Conservation (phyloP, 2,113 vertebrate genomes). For the Sander vitreus region DNA sequence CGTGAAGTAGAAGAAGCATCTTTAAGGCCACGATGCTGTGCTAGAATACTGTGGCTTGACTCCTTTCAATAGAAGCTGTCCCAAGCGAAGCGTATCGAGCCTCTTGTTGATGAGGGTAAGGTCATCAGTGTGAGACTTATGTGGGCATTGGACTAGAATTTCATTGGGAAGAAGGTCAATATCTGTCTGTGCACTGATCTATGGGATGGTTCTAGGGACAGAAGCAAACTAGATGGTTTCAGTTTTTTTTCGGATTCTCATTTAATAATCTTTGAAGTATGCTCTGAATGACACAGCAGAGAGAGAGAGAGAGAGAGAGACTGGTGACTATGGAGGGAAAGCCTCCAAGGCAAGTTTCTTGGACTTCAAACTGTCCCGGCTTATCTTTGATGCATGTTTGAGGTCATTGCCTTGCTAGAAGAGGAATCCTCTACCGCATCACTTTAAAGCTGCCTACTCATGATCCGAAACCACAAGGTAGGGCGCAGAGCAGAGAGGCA, state of each 20-base stretch:
- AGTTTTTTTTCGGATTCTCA: conserved; percentile 1
- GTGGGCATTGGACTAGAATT: background rate
- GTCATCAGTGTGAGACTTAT: background rate
- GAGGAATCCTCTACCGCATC: conserved; percentile 12
- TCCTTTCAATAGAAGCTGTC: background rate
- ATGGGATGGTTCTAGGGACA: background rate
- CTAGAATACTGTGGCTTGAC: conserved; percentile 12
- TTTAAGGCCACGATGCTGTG: background rate
- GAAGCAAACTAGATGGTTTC: background rate
- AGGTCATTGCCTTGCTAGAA: conserved; percentile 29
- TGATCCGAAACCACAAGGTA: no score
- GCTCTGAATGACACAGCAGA: conserved; percentile 18
- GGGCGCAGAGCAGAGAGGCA: no score
- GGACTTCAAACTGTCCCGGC: conserved; percentile 48
- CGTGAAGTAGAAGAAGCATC: conserved; percentile 1
- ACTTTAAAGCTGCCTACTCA: background rate
- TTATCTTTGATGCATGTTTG: conserved; percentile 56
- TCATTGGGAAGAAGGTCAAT: background rate
- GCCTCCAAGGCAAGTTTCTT: conserved; percentile 35
- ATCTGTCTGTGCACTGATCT: background rate
- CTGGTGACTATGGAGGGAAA: conserved; percentile 19
- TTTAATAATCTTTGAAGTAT: conserved; percentile 29
- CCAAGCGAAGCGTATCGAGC: conserved; percentile 1
- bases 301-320: background rate
- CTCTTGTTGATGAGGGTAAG: conserved; percentile 4